Conservation (phyloP, 2,113 vertebrate genomes). For the Thunnus maccoyii region DNA sequence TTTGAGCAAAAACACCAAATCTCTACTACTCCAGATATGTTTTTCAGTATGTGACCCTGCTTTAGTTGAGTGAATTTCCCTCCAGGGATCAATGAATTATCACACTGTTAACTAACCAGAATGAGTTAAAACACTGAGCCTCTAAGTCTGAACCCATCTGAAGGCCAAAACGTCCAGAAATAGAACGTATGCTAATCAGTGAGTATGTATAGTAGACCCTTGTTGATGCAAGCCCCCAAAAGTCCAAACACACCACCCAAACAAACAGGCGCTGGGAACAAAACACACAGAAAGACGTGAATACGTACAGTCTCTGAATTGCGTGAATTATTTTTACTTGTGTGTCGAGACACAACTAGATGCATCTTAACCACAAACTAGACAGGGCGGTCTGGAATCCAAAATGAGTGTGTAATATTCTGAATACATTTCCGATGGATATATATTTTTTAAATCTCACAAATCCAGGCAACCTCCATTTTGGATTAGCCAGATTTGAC, state of each 20-base stretch:
- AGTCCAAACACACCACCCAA: conserved; percentile 62
- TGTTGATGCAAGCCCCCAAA: conserved; percentile 71
- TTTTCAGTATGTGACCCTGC: conserved; percentile 9
- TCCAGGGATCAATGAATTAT: conserved; percentile 43
- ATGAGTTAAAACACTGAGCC: conserved; percentile 58
- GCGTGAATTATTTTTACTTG: conserved; percentile 19
- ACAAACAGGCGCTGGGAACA: conserved; percentile 50
- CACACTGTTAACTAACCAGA: conserved; percentile 64
- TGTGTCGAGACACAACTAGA: conserved; percentile 51
- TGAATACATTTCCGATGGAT: conserved; percentile 58
- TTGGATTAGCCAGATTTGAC: conserved; percentile 78
- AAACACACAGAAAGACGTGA: conserved; percentile 56
- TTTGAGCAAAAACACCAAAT: conserved; percentile 16
- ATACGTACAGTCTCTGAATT: conserved; percentile 54
- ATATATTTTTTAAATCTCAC: conserved; percentile 58
- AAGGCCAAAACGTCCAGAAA: conserved; percentile 65
- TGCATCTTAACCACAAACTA: conserved; percentile 37
- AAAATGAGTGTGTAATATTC: conserved; percentile 65
- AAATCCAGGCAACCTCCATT: conserved; percentile 76
- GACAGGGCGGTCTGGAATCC: conserved; percentile 37
- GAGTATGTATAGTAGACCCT: conserved; percentile 71
- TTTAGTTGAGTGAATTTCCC: conserved; percentile 5
- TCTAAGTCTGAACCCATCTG: conserved; percentile 60
- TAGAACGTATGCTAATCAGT: conserved; percentile 72
- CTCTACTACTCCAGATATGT: conserved; percentile 24